Percentiles rank a stretch among this genome's conserved stretches.
These are phyloP conservation scores for Andinoacara biseriatus DNA, from an alignment of 2,113 vertebrate genomes.

Conservation along the genomic window DNA sequence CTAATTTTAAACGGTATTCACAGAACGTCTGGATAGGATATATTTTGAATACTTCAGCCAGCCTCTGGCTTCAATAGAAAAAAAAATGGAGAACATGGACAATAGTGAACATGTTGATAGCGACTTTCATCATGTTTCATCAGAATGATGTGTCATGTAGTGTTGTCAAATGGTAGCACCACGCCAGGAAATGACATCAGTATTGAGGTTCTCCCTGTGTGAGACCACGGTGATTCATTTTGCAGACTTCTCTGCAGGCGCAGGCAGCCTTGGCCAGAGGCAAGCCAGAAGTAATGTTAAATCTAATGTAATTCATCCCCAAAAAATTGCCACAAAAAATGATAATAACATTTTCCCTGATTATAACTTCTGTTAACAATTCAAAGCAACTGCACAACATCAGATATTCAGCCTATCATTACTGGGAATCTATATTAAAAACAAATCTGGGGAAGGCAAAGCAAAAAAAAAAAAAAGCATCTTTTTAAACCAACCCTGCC, in stretches of 20 bases:
- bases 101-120: not conserved
- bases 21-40: not conserved
- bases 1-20: not conserved
- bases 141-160: slow-evolving; percentile 49
- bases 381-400: slow-evolving; percentile 7
- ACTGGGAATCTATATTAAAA: not conserved
- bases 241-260: slow-evolving; percentile 17
- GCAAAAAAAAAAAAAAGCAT: not conserved
- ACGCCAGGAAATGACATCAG: slow-evolving; percentile 58
- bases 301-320: not conserved
- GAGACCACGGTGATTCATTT: slow-evolving; percentile 42
- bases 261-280: slow-evolving; percentile 25
- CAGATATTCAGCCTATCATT: slow-evolving; percentile 3
- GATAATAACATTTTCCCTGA: not conserved
- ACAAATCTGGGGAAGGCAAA: not conserved
- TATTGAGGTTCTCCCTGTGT: slow-evolving; percentile 47
- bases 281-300: slow-evolving; percentile 16
- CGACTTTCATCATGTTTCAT: slow-evolving; percentile 60
- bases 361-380: slow-evolving; percentile 5
- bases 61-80: not conserved
- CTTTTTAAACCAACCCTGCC: slow-evolving; percentile 2
- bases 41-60: not conserved
- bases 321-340: not conserved
- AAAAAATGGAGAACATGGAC: not conserved
- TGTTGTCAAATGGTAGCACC: slow-evolving; percentile 7